These are phyloP conservation scores for Eidolon dupreanum DNA, from an alignment of 2,797 vertebrate species.

Conservation along the genomic window DNA sequence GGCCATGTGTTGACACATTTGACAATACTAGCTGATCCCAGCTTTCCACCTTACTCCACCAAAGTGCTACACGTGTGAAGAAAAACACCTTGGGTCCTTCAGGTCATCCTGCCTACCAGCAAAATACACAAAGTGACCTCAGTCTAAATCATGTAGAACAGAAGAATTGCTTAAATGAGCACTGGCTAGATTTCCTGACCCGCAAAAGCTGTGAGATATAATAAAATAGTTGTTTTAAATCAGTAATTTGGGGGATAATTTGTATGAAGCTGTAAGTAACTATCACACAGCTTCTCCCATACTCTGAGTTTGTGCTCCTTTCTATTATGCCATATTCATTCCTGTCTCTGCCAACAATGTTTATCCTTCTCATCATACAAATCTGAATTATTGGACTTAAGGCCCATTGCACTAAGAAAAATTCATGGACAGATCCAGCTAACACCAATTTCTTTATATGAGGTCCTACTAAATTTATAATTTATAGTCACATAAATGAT, in stretches of 20 bases:
- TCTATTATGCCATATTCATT: not conserved
- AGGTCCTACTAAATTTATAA: not conserved
- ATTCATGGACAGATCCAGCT: not conserved
- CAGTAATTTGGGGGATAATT: no score
- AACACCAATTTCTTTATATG: not conserved
- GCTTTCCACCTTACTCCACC: not conserved
- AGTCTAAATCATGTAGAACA: not conserved
- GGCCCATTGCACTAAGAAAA: not conserved
- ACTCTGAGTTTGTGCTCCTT: not conserved
- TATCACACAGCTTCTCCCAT: not conserved
- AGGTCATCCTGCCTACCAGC: not conserved
- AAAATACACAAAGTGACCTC: not conserved
- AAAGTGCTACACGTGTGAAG: not conserved
- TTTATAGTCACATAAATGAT: not conserved
- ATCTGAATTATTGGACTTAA: not conserved
- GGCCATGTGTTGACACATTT: not conserved
- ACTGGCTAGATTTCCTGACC: not conserved
- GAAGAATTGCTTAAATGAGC: not conserved
- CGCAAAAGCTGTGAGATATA: not conserved
- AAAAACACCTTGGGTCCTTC: not conserved
- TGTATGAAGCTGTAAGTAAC: no score
- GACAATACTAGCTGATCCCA: not conserved
- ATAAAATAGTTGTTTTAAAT: not conserved
- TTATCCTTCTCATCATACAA: not conserved
- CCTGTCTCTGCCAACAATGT: not conserved